These are phyloP conservation scores for Osmerus eperlanus DNA, from an alignment of 2,113 vertebrate species.

Conservation along the genomic window DNA sequence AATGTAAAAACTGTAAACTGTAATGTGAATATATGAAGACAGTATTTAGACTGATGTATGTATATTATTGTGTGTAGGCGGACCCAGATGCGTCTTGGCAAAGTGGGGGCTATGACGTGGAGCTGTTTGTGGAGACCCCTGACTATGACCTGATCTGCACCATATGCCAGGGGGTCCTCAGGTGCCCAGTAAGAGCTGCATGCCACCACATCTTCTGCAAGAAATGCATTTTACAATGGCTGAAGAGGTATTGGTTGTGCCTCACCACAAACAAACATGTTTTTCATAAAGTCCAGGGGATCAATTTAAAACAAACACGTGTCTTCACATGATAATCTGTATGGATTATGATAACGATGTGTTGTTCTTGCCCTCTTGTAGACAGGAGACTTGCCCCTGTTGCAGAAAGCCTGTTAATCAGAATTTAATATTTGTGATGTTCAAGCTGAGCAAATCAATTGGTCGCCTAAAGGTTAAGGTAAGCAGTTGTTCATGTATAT, in stretches of 20 bases:
- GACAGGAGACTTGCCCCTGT: slow-evolving; percentile 81
- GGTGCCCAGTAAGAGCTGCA: slow-evolving; percentile 75
- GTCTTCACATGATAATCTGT: neutral
- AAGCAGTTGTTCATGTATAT: slow-evolving; percentile 15
- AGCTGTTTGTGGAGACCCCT: slow-evolving; percentile 77
- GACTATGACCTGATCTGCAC: slow-evolving; percentile 82
- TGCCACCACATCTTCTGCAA: slow-evolving; percentile 88
- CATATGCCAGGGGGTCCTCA: slow-evolving; percentile 83
- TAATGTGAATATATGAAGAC: too few species aligned
- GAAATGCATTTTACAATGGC: slow-evolving; percentile 83
- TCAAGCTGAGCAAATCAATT: slow-evolving; percentile 76
- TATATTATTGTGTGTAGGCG: slow-evolving; percentile 38
- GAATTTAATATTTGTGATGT: slow-evolving; percentile 74
- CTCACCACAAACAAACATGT: slow-evolving; percentile 7
- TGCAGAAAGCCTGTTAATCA: slow-evolving; percentile 75
- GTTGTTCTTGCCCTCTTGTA: slow-evolving; percentile 32
- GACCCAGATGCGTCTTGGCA: slow-evolving; percentile 61
- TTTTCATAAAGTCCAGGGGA: neutral
- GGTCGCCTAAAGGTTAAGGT: slow-evolving; percentile 79
- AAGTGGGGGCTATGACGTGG: slow-evolving; percentile 82
- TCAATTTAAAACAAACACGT: neutral
- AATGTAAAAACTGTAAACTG: too few species aligned
- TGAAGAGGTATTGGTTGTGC: slow-evolving; percentile 72
- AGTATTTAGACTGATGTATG: neutral
- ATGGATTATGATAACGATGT: neutral